Conservation (phyloP, 2,113 vertebrate genomes). For the Brevimyrus niger region DNA sequence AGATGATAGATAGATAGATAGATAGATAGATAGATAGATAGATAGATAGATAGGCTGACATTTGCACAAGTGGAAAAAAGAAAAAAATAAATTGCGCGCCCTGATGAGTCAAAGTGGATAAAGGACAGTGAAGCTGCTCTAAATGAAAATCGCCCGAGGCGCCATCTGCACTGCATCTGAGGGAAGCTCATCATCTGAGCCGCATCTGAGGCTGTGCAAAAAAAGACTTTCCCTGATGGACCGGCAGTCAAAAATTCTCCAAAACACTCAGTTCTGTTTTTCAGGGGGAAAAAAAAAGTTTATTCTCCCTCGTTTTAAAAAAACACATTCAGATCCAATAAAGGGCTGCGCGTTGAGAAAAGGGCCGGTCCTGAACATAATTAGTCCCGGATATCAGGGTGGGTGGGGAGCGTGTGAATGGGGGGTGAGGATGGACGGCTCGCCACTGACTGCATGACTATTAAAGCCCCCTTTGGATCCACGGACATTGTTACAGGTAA, state of each 20-base stretch:
- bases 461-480: background rate
- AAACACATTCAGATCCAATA: background rate
- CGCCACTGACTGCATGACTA: background rate
- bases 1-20: background rate
- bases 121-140: background rate
- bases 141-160: background rate
- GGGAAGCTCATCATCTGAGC: background rate
- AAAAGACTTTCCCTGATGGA: background rate
- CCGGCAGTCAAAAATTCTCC: background rate
- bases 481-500: slow-evolving; percentile 5
- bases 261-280: background rate
- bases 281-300: background rate
- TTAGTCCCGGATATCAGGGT: background rate
- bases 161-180: background rate
- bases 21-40: background rate
- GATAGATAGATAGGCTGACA: background rate
- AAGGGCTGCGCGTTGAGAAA: background rate
- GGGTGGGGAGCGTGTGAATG: background rate
- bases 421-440: background rate
- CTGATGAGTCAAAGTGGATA: background rate
- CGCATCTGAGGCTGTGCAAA: background rate
- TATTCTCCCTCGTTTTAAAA: background rate
- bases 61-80: background rate
- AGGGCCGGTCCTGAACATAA: background rate
- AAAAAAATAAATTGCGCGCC: background rate